Evolutionary conservation across 2,888 invertebrate species (phyloP).

Genomic region (Agrochola macilenta): DNA sequence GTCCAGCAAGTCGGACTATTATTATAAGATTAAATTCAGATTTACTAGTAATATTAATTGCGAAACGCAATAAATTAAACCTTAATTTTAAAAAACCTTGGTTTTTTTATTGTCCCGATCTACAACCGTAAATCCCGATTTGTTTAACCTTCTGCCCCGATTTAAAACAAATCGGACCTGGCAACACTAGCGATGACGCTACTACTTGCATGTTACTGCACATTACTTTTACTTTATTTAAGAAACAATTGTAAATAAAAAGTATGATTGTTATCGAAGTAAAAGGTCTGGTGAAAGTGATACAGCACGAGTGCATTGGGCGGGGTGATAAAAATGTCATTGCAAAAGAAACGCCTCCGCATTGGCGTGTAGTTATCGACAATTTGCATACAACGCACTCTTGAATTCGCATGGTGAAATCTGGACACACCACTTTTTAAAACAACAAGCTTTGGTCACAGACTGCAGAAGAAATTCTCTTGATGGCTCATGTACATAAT

Average conservation of each 20-base stretch:
- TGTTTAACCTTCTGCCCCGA: too few relatives aligned
- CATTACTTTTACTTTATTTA: slow-evolving; percentile 29
- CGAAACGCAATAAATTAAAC: too few relatives aligned
- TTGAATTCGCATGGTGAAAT: slow-evolving; percentile 78
- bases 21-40: too few relatives aligned
- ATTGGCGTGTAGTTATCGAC: slow-evolving; percentile 65
- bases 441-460: slow-evolving; percentile 62
- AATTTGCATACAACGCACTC: slow-evolving; percentile 82
- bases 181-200: too few relatives aligned
- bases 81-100: too few relatives aligned
- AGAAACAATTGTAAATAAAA: slow-evolving; percentile 31
- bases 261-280: slow-evolving; percentile 40
- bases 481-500: slow-evolving; percentile 11
- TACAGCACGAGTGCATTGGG: slow-evolving; percentile 61
- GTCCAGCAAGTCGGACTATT: too few relatives aligned
- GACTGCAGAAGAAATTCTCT: slow-evolving; percentile 24
- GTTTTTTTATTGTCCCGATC: too few relatives aligned
- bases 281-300: slow-evolving; percentile 72
- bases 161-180: too few relatives aligned
- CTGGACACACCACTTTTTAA: slow-evolving; percentile 75
- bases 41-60: too few relatives aligned
- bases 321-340: slow-evolving; percentile 75
- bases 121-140: too few relatives aligned
- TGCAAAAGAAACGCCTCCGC: slow-evolving; percentile 75
- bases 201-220: slow-evolving; percentile 43